phyloP scores from a whole-genome alignment of 2,113 vertebrate species.

The Mirza zaza region DNA sequence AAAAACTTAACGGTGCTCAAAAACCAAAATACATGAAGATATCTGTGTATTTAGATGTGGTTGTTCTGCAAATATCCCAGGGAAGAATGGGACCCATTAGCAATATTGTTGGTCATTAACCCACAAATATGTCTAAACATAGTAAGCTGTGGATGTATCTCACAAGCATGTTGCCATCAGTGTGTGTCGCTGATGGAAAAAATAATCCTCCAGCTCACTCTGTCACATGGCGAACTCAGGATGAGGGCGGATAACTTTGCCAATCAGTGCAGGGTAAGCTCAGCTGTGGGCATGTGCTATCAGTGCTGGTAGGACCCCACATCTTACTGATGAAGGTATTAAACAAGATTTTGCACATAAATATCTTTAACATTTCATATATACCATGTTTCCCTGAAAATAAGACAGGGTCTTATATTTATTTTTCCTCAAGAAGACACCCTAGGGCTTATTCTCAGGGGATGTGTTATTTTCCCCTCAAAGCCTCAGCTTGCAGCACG shows the following conservation, averaged over 20 bases:
- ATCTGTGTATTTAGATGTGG: not conserved
- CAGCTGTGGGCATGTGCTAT: fast-evolving
- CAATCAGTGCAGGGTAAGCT: fast-evolving
- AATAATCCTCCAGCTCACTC: not conserved
- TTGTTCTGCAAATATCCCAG: not conserved
- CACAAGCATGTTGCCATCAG: not conserved
- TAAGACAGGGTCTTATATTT: too few relatives aligned
- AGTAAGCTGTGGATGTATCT: too few relatives aligned
- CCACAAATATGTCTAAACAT: not conserved
- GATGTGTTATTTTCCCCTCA: too few relatives aligned
- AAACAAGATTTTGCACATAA: not conserved
- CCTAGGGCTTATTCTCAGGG: too few relatives aligned
- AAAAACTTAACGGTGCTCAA: not conserved
- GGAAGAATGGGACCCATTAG: not conserved
- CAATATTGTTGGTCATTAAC: not conserved
- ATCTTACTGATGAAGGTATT: not conserved
- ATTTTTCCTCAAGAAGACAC: too few relatives aligned
- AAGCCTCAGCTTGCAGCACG: too few relatives aligned
- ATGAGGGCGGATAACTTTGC: not conserved
- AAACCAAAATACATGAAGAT: not conserved
- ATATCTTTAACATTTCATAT: not conserved
- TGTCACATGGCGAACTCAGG: not conserved
- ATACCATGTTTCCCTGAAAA: not conserved
- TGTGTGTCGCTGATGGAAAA: not conserved
- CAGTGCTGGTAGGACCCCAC: fast-evolving